phyloP scores from a whole-genome alignment of 2,113 vertebrate genomes.

The Mustelus asterias region DNA sequence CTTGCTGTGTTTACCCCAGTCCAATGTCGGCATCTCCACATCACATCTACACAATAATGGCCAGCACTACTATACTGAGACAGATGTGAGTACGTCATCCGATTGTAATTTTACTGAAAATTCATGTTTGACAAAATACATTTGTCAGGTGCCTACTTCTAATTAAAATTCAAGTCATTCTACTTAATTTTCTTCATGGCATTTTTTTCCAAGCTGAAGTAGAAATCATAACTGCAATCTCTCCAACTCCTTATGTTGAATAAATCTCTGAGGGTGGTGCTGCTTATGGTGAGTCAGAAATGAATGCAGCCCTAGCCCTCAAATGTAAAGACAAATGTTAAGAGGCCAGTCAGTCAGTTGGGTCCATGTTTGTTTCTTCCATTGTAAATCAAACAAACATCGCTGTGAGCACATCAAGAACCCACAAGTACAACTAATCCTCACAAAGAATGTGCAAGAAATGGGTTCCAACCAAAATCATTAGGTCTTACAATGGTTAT shows the following conservation, averaged over 20 bases:
- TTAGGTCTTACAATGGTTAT: background rate
- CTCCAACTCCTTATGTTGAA: background rate
- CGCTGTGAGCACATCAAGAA: background rate
- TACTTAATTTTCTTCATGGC: background rate
- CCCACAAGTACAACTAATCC: background rate
- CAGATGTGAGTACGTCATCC: background rate
- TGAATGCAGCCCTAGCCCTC: background rate
- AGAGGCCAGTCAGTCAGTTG: background rate
- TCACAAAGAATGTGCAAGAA: background rate
- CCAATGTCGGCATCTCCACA: no score
- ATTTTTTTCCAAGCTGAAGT: background rate
- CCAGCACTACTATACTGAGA: background rate
- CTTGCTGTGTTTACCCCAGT: no score
- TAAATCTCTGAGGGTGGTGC: background rate
- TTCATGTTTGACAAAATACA: background rate
- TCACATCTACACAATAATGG: background rate
- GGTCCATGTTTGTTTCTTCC: background rate
- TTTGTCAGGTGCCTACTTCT: background rate
- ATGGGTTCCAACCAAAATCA: background rate
- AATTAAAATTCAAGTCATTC: background rate
- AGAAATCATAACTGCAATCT: background rate
- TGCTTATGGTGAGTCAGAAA: background rate
- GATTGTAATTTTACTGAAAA: background rate
- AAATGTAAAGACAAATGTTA: background rate
- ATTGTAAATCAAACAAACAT: background rate